Conservation (phyloP, 2,113 vertebrate species). For the Halichoeres trimaculatus region DNA sequence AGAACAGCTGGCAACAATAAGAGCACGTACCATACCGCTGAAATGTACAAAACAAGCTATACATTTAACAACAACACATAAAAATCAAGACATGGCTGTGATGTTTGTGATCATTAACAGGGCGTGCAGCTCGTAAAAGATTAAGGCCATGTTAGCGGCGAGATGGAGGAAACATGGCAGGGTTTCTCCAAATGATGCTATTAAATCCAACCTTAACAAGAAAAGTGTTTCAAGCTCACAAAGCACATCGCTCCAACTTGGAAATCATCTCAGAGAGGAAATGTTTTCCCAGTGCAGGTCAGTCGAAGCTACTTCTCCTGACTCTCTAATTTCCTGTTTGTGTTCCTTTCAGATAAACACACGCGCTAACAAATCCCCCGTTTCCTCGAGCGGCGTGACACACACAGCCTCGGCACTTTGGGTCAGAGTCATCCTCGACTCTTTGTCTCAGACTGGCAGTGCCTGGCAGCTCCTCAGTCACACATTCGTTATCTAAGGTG, state of each 20-base stretch:
- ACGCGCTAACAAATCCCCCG: constrained; percentile 8
- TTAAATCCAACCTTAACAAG: constrained; percentile 65
- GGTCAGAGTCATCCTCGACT: not conserved
- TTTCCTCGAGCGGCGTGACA: not conserved
- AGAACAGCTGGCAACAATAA: constrained; percentile 57
- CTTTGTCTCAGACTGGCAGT: constrained; percentile 5
- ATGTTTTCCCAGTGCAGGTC: constrained; percentile 32
- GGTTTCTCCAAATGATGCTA: constrained; percentile 62
- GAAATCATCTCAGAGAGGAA: constrained; percentile 26
- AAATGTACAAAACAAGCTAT: constrained; percentile 34
- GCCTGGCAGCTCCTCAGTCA: not conserved
- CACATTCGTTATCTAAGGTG: not conserved
- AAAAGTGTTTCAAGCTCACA: constrained; percentile 68
- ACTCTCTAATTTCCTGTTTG: constrained; percentile 39
- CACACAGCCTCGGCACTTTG: constrained; percentile 15
- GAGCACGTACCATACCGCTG: constrained; percentile 5
- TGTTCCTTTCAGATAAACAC: constrained; percentile 40
- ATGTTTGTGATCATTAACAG: constrained; percentile 62
- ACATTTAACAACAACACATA: constrained; percentile 64
- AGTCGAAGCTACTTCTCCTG: constrained; percentile 28
- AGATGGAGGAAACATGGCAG: constrained; percentile 53
- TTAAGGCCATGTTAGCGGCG: constrained; percentile 71
- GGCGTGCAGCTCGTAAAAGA: constrained; percentile 65
- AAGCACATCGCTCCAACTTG: constrained; percentile 52
- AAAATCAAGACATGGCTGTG: constrained; percentile 36